These are phyloP conservation scores for Prunella himalayana DNA, from an alignment of 2,113 vertebrate species.

Conservation along the genomic window DNA sequence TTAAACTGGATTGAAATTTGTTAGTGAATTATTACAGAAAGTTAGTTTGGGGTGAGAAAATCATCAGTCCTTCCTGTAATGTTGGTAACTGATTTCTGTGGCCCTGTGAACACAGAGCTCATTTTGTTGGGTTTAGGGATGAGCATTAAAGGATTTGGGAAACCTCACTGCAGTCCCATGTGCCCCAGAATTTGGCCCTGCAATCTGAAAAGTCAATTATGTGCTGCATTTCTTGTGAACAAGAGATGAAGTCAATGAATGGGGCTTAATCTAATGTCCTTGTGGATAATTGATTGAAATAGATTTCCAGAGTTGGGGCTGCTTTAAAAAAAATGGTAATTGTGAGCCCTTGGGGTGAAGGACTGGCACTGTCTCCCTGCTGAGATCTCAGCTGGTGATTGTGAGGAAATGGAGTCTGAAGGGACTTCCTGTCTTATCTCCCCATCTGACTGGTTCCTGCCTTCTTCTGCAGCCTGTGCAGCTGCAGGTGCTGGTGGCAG, in stretches of 20 bases:
- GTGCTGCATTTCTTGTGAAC: neutral
- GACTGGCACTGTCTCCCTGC: neutral
- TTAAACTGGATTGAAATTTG: neutral
- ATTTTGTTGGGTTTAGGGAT: neutral
- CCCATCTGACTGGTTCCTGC: neutral
- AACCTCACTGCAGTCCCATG: neutral
- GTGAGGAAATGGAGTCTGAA: neutral
- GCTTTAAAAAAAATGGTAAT: neutral
- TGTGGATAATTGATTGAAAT: neutral
- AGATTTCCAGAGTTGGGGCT: neutral
- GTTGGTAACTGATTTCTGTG: neutral
- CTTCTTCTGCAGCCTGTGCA: neutral
- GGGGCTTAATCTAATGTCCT: neutral
- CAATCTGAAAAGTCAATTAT: slow-evolving; percentile 21
- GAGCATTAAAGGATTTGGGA: neutral
- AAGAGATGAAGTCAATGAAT: neutral
- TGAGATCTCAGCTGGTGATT: neutral
- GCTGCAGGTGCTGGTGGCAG: neutral
- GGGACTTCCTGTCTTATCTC: neutral
- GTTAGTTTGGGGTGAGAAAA: neutral
- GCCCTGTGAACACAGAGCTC: neutral
- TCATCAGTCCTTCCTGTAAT: neutral
- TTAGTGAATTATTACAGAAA: neutral
- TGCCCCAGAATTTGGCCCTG: neutral
- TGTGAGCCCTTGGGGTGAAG: neutral